These are phyloP conservation scores for Thumatha senex DNA, from an alignment of 2,888 invertebrate genomes.

Conservation along the genomic window DNA sequence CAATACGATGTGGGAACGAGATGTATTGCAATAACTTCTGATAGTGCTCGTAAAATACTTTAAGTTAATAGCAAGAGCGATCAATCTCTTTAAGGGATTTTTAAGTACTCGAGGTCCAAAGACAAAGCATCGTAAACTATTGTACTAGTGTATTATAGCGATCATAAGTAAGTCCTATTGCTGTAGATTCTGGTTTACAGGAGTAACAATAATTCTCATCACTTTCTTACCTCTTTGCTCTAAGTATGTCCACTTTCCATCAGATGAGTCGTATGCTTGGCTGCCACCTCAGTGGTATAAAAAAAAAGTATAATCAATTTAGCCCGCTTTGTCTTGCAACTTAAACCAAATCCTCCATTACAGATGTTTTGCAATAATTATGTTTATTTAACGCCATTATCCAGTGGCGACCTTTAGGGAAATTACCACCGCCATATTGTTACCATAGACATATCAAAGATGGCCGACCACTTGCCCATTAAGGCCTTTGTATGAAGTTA, in stretches of 20 bases:
- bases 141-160: no score
- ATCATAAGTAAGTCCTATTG: no score
- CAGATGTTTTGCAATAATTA: constrained; percentile 54
- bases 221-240: no score
- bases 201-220: no score
- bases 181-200: no score
- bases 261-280: no score
- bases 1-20: constrained; percentile 33
- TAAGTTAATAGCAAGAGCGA: constrained; percentile 15
- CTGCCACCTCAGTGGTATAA: no score
- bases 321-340: neutral
- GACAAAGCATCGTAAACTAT: no score
- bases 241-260: no score
- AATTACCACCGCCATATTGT: constrained; percentile 39
- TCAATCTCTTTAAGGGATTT: no score
- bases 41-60: constrained; percentile 7
- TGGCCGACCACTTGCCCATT: constrained; percentile 1
- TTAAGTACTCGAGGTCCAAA: no score
- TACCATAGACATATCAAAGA: constrained; percentile 7
- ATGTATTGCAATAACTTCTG: constrained; percentile 30
- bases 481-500: constrained; percentile 8
- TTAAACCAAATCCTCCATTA: neutral
- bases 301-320: neutral
- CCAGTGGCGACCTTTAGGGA: constrained; percentile 55
- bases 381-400: constrained; percentile 50